Conservation (phyloP, 2,888 invertebrate genomes). For the Choreutis nemorana region DNA sequence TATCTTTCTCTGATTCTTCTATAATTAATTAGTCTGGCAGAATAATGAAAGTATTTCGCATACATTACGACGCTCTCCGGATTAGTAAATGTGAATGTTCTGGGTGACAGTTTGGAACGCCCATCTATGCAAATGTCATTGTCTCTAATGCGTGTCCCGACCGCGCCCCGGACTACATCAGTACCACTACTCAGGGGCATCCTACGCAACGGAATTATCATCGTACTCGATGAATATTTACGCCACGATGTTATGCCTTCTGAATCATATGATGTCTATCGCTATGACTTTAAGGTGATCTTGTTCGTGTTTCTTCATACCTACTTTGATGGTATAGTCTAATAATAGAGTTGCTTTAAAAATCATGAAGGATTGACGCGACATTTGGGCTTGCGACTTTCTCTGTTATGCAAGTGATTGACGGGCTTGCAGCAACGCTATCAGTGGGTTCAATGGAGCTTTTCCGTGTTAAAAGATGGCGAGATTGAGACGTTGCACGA, state of each 20-base stretch:
- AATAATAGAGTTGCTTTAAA: slow-evolving; percentile 16
- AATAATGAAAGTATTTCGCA: slow-evolving; percentile 43
- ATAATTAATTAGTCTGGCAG: no score
- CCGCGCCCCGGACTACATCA: slow-evolving; percentile 32
- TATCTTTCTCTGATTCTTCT: no score
- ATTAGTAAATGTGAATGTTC: slow-evolving; percentile 59
- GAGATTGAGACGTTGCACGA: slow-evolving; percentile 43
- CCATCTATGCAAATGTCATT: slow-evolving; percentile 60
- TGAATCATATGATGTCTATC: slow-evolving; percentile 24
- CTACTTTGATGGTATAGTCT: slow-evolving; percentile 16
- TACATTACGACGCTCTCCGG: slow-evolving; percentile 36
- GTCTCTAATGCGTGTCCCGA: slow-evolving; percentile 51
- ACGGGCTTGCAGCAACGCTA: slow-evolving; percentile 40
- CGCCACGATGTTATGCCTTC: slow-evolving; percentile 31
- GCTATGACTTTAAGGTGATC: slow-evolving; percentile 23
- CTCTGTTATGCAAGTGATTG: slow-evolving; percentile 52
- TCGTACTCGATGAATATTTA: slow-evolving; percentile 57
- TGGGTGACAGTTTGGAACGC: slow-evolving; percentile 57
- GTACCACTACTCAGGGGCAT: no score
- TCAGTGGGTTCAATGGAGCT: slow-evolving; percentile 38
- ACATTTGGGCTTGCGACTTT: slow-evolving; percentile 39
- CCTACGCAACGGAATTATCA: slow-evolving; percentile 30
- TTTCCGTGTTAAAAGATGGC: slow-evolving; percentile 46
- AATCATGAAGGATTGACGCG: slow-evolving; percentile 25
- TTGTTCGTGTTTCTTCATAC: slow-evolving; percentile 1